These are phyloP conservation scores for Thripadectes ignobilis DNA, from an alignment of 2,797 vertebrate genomes.

Conservation along the genomic window DNA sequence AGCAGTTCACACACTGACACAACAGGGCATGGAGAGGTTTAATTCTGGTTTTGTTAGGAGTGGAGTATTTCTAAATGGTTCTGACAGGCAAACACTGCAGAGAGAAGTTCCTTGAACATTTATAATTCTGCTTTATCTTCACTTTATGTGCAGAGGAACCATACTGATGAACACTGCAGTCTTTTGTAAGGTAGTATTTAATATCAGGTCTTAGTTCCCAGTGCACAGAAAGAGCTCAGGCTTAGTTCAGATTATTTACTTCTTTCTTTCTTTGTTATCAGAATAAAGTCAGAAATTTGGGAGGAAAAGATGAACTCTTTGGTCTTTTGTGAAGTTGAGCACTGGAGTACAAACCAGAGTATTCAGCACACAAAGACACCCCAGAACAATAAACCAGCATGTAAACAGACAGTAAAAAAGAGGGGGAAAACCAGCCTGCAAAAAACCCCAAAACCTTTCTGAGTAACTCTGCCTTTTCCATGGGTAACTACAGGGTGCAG, in stretches of 20 bases:
- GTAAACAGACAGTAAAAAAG: background rate
- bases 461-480: background rate
- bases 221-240: background rate
- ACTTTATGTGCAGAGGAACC: background rate
- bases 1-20: background rate
- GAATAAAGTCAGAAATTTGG: background rate
- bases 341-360: background rate
- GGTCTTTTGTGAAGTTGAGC: background rate
- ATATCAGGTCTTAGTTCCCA: background rate
- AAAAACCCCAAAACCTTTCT: background rate
- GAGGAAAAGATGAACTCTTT: background rate
- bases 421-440: background rate
- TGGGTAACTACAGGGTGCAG: background rate
- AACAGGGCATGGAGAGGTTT: background rate
- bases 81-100: background rate
- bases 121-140: background rate
- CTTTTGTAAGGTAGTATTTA: background rate
- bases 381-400: background rate
- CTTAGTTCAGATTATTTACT: background rate
- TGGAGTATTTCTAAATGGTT: background rate
- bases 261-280: background rate
- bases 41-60: background rate
- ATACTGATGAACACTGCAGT: background rate
- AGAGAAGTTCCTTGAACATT: background rate
- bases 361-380: background rate